A percentile compares a stretch with the other conserved stretches of the same genome.
phyloP scores from a whole-genome alignment of 2,797 vertebrate species.

The Schizothorax lantsangensis region DNA sequence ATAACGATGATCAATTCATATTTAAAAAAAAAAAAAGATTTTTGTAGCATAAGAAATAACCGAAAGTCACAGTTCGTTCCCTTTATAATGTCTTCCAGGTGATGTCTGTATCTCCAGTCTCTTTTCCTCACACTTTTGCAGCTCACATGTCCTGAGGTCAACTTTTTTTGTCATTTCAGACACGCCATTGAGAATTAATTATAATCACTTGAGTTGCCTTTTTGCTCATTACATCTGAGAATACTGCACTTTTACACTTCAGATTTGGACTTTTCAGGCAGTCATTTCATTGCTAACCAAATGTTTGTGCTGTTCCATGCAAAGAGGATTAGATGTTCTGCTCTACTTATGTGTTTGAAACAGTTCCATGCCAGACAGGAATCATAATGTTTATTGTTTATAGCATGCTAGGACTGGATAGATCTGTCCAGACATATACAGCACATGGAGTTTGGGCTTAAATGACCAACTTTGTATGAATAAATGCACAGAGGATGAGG shows the following conservation, averaged over 20 bases:
- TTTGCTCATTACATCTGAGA: not conserved
- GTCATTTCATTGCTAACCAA: not conserved
- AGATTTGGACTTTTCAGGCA: not conserved
- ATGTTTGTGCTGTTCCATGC: conserved; percentile 51
- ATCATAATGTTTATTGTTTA: conserved; percentile 56
- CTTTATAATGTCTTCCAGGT: conserved; percentile 75
- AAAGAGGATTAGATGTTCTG: conserved; percentile 8
- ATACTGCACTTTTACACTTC: not conserved
- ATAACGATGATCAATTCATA: too few relatives aligned
- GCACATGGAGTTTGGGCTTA: conserved; percentile 54
- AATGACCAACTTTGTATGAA: conserved; percentile 53
- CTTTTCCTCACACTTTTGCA: conserved; percentile 54
- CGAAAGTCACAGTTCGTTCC: conserved; percentile 56
- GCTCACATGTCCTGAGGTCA: not conserved
- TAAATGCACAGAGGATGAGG: conserved; percentile 56
- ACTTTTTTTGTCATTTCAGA: conserved; percentile 8
- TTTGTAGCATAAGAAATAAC: conserved; percentile 57
- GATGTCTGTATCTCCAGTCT: conserved; percentile 42
- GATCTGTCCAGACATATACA: conserved; percentile 46
- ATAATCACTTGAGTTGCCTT: not conserved
- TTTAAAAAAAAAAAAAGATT: not conserved
- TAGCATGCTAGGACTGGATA: conserved; percentile 26
- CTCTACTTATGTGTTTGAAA: conserved; percentile 12
- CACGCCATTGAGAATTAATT: not conserved
- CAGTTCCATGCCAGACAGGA: conserved; percentile 21